These are phyloP conservation scores for Hyposoter dolosus DNA, from an alignment of 2,888 invertebrate genomes.

Conservation along the genomic window DNA sequence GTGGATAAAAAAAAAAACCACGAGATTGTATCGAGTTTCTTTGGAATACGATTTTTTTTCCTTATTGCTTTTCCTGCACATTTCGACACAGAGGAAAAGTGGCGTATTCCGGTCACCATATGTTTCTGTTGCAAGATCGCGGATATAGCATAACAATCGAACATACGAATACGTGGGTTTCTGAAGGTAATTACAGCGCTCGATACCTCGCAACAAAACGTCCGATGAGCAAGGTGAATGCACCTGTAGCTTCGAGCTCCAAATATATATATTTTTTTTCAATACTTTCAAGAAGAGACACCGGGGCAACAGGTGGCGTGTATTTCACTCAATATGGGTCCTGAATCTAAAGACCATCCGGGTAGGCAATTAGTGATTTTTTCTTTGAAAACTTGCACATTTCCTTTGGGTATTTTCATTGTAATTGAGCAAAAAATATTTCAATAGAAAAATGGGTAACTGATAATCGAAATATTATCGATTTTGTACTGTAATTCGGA, in stretches of 20 bases:
- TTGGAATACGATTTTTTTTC: background rate
- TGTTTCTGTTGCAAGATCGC: slow-evolving; percentile 22
- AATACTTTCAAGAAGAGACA: background rate
- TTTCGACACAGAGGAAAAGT: slow-evolving; percentile 27
- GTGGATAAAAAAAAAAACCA: background rate
- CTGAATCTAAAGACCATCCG: background rate
- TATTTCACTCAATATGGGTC: background rate
- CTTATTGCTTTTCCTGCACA: background rate
- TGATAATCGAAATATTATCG: background rate
- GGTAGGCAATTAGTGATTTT: background rate
- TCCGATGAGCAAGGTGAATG: slow-evolving; percentile 42
- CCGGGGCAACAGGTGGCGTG: slow-evolving; percentile 14
- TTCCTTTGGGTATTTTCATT: background rate
- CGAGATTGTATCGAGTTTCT: background rate
- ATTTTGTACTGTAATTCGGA: background rate
- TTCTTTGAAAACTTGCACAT: background rate
- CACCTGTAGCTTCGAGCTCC: slow-evolving; percentile 52
- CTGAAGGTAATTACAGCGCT: background rate
- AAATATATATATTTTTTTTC: slow-evolving; percentile 3
- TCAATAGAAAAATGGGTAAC: background rate
- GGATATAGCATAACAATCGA: background rate
- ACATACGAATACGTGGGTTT: background rate
- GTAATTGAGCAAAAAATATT: background rate
- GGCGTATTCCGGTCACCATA: slow-evolving; percentile 61
- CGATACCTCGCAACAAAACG: slow-evolving; percentile 21